Base-by-base conservation (phyloP, 1,140 invertebrate genomes). In the Hyles vespertilio region DNA sequence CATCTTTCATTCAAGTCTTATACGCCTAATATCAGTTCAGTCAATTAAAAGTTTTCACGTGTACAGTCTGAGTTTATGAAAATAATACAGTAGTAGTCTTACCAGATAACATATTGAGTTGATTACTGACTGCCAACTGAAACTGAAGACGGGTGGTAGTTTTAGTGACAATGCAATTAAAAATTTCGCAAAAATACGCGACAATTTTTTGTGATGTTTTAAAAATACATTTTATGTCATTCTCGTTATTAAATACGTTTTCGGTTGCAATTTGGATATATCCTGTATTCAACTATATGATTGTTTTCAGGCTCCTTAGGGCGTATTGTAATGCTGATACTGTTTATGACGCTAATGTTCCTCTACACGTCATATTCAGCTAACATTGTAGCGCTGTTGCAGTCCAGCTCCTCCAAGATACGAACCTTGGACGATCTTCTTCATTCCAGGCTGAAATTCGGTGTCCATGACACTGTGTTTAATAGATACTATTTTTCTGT, bases 401-500 rank as follows among this genome's bases (percentile, higher is more conserved):
- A 93, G 69, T 92, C 92, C 2, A 92, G 92, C 12, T 92, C 92
- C 0, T 89, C 87, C 0, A 90, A 90, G 51, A 93, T 94, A 11
- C 88, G 89, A 60, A 92, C 89, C 2, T 56, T 92, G 3, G 76
- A 90, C 32, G 91, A 93, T 62, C 79, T 94, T 3, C 73, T 93
- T 4, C 79, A 91, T 57, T 92, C 92, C 6, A 90, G 91, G 32
- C 79, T 93, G 3, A 90, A 90, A 61, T 77, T 93, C 34, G 92
- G 90, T 0, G 91, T 90, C 1, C 90, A 92, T 59, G 92, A 94
- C 65, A 91, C 88, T 45, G 89, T 92, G 32, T 93, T 91, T 70
- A 93, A 92, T 69, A 89, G 88, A 67, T 89, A 93, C 77, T 94
- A 92, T 65, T 93, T 93, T 69, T 80, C 90, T 70, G 93, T 93